Conservation (phyloP, 2,888 invertebrate genomes). For the Eupsilia transversa region DNA sequence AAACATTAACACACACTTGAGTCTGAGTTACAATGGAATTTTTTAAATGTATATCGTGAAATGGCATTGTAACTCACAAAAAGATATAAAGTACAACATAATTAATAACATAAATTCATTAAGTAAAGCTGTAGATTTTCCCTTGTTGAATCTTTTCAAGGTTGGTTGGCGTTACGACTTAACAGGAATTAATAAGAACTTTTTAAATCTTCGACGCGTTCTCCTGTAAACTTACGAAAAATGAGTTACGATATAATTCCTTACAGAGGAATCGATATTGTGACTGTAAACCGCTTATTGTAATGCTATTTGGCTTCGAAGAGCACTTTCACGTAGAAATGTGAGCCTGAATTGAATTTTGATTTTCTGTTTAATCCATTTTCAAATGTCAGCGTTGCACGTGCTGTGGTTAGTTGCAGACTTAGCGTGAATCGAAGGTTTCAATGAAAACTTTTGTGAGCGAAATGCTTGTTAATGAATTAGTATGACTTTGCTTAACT, state of each 20-base stretch:
- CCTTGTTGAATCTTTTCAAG: background rate
- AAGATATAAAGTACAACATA: background rate
- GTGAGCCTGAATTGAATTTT: slow-evolving; percentile 23
- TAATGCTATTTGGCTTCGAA: slow-evolving; percentile 7
- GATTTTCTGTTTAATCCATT: slow-evolving; percentile 21
- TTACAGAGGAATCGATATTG: slow-evolving; percentile 12
- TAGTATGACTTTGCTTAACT: no score
- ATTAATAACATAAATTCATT: background rate
- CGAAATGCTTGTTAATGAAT: background rate
- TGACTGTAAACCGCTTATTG: slow-evolving; percentile 44
- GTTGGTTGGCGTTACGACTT: background rate
- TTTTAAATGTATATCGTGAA: background rate
- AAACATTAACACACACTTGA: background rate
- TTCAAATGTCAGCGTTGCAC: slow-evolving; percentile 7
- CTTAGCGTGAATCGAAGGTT: background rate
- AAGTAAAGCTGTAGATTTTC: background rate
- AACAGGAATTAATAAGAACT: background rate
- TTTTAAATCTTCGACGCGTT: background rate
- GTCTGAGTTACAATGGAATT: background rate
- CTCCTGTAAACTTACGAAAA: background rate
- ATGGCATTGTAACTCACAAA: background rate
- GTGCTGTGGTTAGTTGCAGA: background rate
- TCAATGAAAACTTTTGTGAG: background rate
- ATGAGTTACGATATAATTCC: background rate
- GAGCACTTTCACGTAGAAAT: slow-evolving; percentile 26